Conservation (phyloP, 2,888 invertebrate genomes). For the Platycheirus rosarum region DNA sequence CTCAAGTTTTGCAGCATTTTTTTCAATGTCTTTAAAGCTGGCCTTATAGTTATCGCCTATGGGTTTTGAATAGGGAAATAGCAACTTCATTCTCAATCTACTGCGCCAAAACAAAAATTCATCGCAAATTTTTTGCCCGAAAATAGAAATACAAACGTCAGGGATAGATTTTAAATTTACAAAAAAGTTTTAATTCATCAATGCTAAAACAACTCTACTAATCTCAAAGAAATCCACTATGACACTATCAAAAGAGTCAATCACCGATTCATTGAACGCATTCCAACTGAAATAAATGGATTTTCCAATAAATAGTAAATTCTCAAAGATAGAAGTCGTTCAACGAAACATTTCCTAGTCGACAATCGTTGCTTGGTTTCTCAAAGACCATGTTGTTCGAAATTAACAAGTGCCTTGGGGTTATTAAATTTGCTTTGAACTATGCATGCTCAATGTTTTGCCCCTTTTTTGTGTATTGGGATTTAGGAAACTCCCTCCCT, state of each 20-base stretch:
- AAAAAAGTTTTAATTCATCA: background rate
- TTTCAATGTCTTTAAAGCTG: too few relatives aligned
- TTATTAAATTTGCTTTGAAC: slow-evolving; percentile 72
- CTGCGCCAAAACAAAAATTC: too few relatives aligned
- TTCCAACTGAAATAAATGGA: slow-evolving; percentile 30
- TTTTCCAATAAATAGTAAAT: slow-evolving; percentile 22
- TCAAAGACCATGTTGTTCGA: slow-evolving; percentile 57
- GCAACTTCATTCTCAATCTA: too few relatives aligned
- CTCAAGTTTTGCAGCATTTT: too few relatives aligned
- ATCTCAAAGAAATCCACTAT: background rate
- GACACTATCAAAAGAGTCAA: slow-evolving; percentile 1
- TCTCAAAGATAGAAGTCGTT: slow-evolving; percentile 55
- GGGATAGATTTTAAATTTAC: too few relatives aligned
- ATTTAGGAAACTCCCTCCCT: slow-evolving; percentile 6
- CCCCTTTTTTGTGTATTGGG: slow-evolving; percentile 36
- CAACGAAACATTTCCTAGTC: slow-evolving; percentile 59
- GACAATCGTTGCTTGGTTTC: slow-evolving; percentile 62
- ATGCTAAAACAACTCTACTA: background rate
- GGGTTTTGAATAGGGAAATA: too few relatives aligned
- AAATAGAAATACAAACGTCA: too few relatives aligned
- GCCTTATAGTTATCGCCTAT: too few relatives aligned
- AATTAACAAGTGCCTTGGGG: slow-evolving; percentile 72
- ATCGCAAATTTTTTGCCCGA: too few relatives aligned
- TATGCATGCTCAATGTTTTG: slow-evolving; percentile 53
- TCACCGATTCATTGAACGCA: slow-evolving; percentile 15